Base-by-base conservation (phyloP, 1,140 invertebrate species). In the Papilio aristodemus region DNA sequence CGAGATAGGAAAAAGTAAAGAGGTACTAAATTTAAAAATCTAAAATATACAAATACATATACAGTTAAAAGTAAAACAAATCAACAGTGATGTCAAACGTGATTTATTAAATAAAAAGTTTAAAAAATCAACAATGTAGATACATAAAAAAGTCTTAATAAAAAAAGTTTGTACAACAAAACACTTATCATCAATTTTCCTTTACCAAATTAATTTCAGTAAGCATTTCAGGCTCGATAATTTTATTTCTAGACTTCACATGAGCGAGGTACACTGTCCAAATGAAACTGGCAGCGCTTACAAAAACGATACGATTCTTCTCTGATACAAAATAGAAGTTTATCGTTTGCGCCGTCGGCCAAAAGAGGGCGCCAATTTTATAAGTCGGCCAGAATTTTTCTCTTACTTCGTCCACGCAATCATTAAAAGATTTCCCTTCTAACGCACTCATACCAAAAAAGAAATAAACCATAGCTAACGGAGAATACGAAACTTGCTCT, bases 191-290 rank as follows among this genome's bases (percentile, higher is more conserved):
- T 32, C 27, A 32, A 32, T 32, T 32, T 32, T 54, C 22, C 46
- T 8, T 54, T 10, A 13, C 9, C 17, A 22, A 54, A 22, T 19
- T 27, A 38, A 62, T 19, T 39, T 62, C 41, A 50, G 22, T 22
- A 50, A 67, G 27, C 27, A 32, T 36, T 39, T 17, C 41, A 67
- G 13, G 43, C n/a, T 38, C 32, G 27, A 25, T 50, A 14, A 32
- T 64, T 54, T 92, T 71, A 77, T 95, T 92, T 59, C 94, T 81
- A 41, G 95, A 93, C 81, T 97, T 96, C 94, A 97, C 95, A 76
- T 97, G 97, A 0, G 96, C 95, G 64, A 97, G 89, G 83, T 96
- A 97, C 60, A 95, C 94, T 6, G 95, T 96, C 96, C 96, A 97
- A 38, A 96, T 86, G 67, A 97, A 93, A 90, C 96, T 97, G 73